A percentile compares a stretch with the other conserved stretches of the same genome.
These are phyloP conservation scores for Xestia ashworthii DNA, from an alignment of 2,888 invertebrate species.

Conservation along the genomic window DNA sequence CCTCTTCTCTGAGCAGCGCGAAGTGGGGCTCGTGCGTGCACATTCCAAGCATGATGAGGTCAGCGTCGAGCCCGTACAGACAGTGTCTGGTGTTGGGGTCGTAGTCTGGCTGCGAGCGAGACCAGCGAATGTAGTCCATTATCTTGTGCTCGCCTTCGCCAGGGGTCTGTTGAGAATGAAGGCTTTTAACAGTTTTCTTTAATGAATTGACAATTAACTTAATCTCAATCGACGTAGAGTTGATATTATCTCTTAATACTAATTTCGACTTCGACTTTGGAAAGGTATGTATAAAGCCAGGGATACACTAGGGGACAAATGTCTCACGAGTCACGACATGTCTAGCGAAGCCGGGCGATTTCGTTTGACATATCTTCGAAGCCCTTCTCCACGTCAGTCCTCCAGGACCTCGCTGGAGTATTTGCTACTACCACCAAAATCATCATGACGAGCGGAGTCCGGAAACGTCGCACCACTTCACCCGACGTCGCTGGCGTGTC, in stretches of 20 bases:
- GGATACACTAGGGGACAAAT: too few relatives aligned
- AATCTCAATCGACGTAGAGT: background rate
- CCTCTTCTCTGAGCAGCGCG: constrained; percentile 98
- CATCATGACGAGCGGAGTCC: too few relatives aligned
- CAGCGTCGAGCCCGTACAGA: constrained; percentile 99
- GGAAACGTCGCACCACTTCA: too few relatives aligned
- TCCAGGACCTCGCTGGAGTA: too few relatives aligned
- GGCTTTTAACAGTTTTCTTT: background rate
- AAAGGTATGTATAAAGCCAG: background rate
- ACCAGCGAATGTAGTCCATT: constrained; percentile 99
- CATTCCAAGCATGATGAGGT: constrained; percentile 98
- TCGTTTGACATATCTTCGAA: too few relatives aligned
- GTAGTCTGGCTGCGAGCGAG: constrained; percentile 95
- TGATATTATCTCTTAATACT: background rate
- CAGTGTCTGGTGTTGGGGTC: constrained; percentile 98
- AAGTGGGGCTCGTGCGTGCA: constrained; percentile 99
- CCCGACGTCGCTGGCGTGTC: too few relatives aligned
- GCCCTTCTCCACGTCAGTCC: too few relatives aligned
- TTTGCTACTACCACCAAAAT: too few relatives aligned
- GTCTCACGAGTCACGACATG: too few relatives aligned
- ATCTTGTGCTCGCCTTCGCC: constrained; percentile 99
- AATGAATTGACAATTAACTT: background rate
- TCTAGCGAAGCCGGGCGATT: too few relatives aligned
- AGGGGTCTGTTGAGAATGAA: constrained; percentile 92
- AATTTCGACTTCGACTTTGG: background rate